Conservation (phyloP, 2,797 vertebrate species). For the Sphenodon punctatus region DNA sequence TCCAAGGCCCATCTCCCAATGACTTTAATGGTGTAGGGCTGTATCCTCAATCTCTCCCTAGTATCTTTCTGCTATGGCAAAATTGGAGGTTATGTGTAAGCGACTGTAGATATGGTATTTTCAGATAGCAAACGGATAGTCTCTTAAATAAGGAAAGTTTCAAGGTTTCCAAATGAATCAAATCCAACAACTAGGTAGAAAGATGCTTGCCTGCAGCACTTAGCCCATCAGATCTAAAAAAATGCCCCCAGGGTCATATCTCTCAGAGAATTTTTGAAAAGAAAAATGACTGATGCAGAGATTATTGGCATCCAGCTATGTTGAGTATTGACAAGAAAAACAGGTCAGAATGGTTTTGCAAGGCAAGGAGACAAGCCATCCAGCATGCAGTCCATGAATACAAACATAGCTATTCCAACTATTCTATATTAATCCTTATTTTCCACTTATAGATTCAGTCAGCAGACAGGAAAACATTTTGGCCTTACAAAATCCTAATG, state of each 20-base stretch:
- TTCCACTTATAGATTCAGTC: background rate
- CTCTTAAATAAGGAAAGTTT: background rate
- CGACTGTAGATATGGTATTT: background rate
- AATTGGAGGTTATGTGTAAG: background rate
- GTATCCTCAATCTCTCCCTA: background rate
- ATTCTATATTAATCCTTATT: background rate
- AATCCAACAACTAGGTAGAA: background rate
- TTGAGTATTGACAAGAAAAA: background rate
- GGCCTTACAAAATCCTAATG: accelerated
- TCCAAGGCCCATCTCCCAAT: background rate
- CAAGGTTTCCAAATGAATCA: background rate
- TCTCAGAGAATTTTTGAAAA: background rate
- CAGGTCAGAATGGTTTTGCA: background rate
- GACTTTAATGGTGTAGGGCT: background rate
- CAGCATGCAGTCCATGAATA: background rate
- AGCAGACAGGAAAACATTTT: background rate
- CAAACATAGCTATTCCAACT: background rate
- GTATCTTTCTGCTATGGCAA: background rate
- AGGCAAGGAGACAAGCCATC: background rate
- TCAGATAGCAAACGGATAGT: background rate
- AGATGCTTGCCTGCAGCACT: background rate
- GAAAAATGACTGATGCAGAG: background rate
- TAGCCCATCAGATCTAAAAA: background rate
- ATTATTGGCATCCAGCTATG: background rate
- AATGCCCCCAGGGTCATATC: background rate